Evolutionary conservation across 2,113 vertebrate genomes (phyloP).

Genomic region (Macquaria australasica): DNA sequence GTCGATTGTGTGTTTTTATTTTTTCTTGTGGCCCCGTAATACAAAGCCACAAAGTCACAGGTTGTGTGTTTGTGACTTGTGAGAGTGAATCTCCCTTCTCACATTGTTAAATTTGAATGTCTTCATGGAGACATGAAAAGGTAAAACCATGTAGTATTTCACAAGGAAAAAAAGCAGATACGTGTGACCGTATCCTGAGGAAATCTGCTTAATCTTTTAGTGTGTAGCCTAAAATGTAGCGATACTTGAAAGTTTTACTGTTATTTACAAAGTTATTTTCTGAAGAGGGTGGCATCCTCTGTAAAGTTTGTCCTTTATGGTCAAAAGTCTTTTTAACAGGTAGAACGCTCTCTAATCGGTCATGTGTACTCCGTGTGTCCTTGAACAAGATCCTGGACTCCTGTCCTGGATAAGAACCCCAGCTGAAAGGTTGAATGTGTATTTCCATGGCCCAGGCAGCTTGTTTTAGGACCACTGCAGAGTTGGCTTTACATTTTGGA

Average conservation of each 20-base stretch:
- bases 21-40: neutral
- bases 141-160: neutral
- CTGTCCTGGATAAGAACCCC: constrained; percentile 24
- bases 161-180: neutral
- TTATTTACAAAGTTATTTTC: neutral
- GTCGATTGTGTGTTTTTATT: neutral
- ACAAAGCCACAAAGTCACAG: neutral
- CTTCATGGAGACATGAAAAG: too few species aligned
- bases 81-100: neutral
- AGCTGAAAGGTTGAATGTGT: constrained; percentile 3
- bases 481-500: neutral
- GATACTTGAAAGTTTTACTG: neutral
- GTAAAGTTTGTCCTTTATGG: neutral
- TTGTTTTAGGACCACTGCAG: neutral
- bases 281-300: neutral
- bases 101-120: neutral
- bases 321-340: neutral
- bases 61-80: neutral
- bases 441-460: constrained; percentile 10
- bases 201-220: neutral
- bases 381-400: constrained; percentile 42
- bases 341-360: constrained; percentile 7
- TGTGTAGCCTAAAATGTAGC: neutral
- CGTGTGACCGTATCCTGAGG: neutral
- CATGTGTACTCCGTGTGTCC: constrained; percentile 38